Base-by-base conservation (phyloP, 2,797 vertebrate species). In the Hemibagrus guttatus region DNA sequence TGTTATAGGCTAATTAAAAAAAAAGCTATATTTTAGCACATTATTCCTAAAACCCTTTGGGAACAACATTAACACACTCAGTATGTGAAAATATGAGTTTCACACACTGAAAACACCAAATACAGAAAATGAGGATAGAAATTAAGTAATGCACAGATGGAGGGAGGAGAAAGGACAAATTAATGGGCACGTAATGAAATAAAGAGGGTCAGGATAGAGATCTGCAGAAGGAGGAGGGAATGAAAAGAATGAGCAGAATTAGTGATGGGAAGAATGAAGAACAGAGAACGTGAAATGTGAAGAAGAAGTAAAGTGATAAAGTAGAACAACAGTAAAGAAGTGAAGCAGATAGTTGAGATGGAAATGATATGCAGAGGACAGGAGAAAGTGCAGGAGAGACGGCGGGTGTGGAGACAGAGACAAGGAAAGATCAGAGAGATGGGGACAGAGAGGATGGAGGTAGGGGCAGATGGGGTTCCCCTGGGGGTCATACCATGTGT, bases 401-500 rank as follows among this genome's bases (percentile, higher is more conserved):
- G 14, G 21, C 2, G 58, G 54, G 61, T n/a, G 31, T 4, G 6
- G 58, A 74, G 76, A 59, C 42, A 66, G 69, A 89, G 69, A 85
- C 39, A 84, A 71, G 58, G 68, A 49, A 56, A 52, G 39, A 84
- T 88, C 52, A 83, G 88, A 69, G 72, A 71, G 11, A 85, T 39
- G 52, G 49, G 80, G 61, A 86, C 76, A 54, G 83, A 87, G 88
- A 86, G 75, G 58, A 88, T 81, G 88, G 85, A 81, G 89, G 91
- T 90, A 91, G 81, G 86, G 64, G 82, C 88, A 88, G 88, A 90
- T 88, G 86, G 84, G 78, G 63, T 89, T 88, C 92, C 93, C 94
- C 93, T 90, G 54, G 85, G 94, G 93, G 94, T 93, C 84, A 86
- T 79, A 88, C 90, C 92, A 93, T 94, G 92, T 93, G 94, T 91